Percentiles rank a stretch among this genome's conserved stretches.
phyloP scores from a whole-genome alignment of 2,888 invertebrate species.

The Lottia gigantea region DNA sequence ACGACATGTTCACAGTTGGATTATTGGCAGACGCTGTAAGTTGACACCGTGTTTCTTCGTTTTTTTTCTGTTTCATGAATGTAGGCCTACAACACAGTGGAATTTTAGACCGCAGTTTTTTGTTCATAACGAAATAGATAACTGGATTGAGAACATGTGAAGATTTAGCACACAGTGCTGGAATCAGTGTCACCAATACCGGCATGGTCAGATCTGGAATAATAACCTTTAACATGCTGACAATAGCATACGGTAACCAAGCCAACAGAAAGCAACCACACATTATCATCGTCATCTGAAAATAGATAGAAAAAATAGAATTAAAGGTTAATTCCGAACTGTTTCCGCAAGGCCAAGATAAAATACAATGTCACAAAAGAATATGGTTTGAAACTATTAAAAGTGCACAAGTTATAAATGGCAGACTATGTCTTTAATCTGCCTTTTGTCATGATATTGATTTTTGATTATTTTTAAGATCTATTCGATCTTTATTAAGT shows the following conservation, averaged over 20 bases:
- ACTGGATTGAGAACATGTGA: constrained; percentile 33
- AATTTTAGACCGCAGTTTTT: constrained; percentile 25
- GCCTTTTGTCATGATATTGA: no score
- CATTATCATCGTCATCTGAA: constrained; percentile 37
- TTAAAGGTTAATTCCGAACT: no score
- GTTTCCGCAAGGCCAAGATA: no score
- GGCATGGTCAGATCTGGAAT: constrained; percentile 22
- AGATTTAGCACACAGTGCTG: constrained; percentile 33
- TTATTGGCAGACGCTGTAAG: neutral
- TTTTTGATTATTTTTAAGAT: no score
- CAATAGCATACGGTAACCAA: constrained; percentile 43
- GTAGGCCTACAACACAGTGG: constrained; percentile 7
- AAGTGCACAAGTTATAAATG: no score
- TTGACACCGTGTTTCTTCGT: neutral
- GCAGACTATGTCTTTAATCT: no score
- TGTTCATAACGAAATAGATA: constrained; percentile 33
- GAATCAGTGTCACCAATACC: constrained; percentile 19
- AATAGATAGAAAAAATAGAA: neutral
- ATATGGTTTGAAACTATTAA: no score
- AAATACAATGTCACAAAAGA: no score
- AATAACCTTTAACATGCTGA: constrained; percentile 32
- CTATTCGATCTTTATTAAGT: no score
- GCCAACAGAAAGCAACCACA: constrained; percentile 33
- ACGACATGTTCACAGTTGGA: neutral
- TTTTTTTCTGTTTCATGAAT: neutral